phyloP scores from a whole-genome alignment of 2,888 invertebrate genomes.

The Oithona nana region DNA sequence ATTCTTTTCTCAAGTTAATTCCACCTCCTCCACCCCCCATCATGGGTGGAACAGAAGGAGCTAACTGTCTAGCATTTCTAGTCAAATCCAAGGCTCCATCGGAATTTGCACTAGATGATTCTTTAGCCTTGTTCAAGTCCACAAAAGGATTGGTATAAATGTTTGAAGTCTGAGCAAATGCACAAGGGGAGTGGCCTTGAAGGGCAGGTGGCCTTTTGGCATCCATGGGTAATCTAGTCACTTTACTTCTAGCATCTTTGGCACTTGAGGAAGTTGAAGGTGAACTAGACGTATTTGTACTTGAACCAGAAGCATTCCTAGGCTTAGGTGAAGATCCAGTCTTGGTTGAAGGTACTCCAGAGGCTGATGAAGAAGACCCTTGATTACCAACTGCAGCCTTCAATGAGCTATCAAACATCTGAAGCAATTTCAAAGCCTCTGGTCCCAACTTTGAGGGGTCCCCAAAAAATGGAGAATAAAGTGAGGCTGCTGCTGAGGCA shows the following conservation, averaged over 20 bases:
- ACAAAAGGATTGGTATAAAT: conserved; percentile 8
- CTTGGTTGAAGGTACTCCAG: neutral
- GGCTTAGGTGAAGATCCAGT: neutral
- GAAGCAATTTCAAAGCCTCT: conserved; percentile 8
- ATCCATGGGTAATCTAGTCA: conserved; percentile 7
- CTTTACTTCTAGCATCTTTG: conserved; percentile 10
- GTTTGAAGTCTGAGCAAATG: conserved; percentile 12
- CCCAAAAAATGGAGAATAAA: neutral
- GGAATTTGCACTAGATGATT: neutral
- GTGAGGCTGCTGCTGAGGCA: neutral
- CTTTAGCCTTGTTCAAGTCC: neutral
- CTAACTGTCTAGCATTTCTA: neutral
- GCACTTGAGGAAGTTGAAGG: neutral
- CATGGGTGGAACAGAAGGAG: too few species aligned
- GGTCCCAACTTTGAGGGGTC: neutral
- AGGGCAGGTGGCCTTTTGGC: conserved; percentile 12
- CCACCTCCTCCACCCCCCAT: too few species aligned
- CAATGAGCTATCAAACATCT: conserved; percentile 9
- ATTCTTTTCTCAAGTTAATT: neutral
- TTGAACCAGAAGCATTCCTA: neutral
- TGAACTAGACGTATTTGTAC: neutral
- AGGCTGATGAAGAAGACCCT: neutral
- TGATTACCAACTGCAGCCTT: neutral
- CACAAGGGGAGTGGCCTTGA: conserved; percentile 9
- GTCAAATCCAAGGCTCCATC: neutral